A percentile compares a stretch with the other conserved stretches of the same genome.
Conservation (phyloP, 1,140 invertebrate genomes). For the Holotrichia oblita region DNA sequence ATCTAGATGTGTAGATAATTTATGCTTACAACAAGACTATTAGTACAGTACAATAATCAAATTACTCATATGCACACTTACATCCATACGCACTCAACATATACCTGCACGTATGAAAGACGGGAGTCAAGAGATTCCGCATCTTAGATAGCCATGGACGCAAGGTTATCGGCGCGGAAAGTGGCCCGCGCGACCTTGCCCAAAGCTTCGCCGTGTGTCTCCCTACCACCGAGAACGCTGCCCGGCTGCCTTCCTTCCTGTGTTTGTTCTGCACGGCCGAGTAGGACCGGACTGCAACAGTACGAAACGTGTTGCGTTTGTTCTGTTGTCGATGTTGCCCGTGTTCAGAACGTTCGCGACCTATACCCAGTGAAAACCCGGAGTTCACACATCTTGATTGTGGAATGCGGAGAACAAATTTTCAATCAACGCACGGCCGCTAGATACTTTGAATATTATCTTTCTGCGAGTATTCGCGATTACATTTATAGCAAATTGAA, state of each 20-base stretch:
- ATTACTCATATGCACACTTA: not conserved
- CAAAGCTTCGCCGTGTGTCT: slow-evolving; percentile 30
- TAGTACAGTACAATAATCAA: not conserved
- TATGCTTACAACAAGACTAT: not conserved
- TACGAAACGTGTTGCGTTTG: not conserved
- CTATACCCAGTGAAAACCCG: not conserved
- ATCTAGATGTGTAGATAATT: not conserved
- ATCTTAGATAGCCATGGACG: slow-evolving; percentile 41
- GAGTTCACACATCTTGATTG: not conserved
- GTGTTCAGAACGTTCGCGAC: not conserved
- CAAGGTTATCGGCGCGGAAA: slow-evolving; percentile 42
- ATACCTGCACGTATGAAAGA: not conserved
- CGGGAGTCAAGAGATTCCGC: slow-evolving; percentile 40
- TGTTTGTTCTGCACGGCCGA: slow-evolving; percentile 20
- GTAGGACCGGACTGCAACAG: slow-evolving; percentile 2
- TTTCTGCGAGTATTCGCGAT: not conserved
- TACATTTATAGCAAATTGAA: no score
- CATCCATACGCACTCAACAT: not conserved
- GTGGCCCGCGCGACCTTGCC: slow-evolving; percentile 44
- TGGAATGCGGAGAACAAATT: slow-evolving; percentile 9
- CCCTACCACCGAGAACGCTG: not conserved
- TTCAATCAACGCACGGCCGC: slow-evolving; percentile 3
- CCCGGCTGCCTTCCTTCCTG: slow-evolving; percentile 43
- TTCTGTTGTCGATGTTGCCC: not conserved
- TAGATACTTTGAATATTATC: not conserved